Base-by-base conservation (phyloP, 2,888 invertebrate genomes). In the Meganola albula region DNA sequence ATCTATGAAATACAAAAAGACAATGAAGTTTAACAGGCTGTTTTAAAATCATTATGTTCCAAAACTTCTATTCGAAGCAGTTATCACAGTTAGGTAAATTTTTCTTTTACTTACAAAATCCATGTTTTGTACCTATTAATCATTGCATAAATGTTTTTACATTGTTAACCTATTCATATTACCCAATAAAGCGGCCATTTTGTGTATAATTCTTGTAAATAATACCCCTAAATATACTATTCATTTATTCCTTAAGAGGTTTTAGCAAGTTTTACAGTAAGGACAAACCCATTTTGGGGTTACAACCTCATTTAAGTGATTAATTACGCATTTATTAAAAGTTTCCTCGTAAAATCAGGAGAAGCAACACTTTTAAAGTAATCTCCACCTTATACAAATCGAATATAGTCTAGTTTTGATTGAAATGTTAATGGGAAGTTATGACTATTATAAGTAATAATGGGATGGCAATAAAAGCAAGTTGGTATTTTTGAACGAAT, bases 401-500 rank as follows among this genome's bases (percentile, higher is more conserved):
- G 0, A 9, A 24, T 11, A 23, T 14, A 12, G 37, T 32, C 16
- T 4, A 10, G 8, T 21, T 34, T 48, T 10, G n/a, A 24, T 20
- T 37, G 20, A 3, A 20, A 20, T 7, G 6, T 23, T 29, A 0
- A 0, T 0, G 1, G 20, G 23, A 4, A 24, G 35, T 45, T 49
- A 12, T 9, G 34, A 25, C 16, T 22, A 3, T 37, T 27, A 12
- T 18, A 10, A 7, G n/a, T n/a, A n/a, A n/a, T n/a, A 6, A 22
- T 8, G 12, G 9, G 10, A 10, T 25, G 27, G 59, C 48, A 60
- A 66, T 73, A 74, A 75, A 74, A 51, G 21, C 45, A 63, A 77
- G 66, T 77, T 75, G 64, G 68, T 72, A 78, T 74, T 78, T 75
- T 70, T 69, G 58, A 38, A 53, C 48, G 58, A 67, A 82, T 82